A percentile compares a stretch with the other conserved stretches of the same genome.
phyloP scores from a whole-genome alignment of 2,113 vertebrate species.

The Prunella fulvescens region DNA sequence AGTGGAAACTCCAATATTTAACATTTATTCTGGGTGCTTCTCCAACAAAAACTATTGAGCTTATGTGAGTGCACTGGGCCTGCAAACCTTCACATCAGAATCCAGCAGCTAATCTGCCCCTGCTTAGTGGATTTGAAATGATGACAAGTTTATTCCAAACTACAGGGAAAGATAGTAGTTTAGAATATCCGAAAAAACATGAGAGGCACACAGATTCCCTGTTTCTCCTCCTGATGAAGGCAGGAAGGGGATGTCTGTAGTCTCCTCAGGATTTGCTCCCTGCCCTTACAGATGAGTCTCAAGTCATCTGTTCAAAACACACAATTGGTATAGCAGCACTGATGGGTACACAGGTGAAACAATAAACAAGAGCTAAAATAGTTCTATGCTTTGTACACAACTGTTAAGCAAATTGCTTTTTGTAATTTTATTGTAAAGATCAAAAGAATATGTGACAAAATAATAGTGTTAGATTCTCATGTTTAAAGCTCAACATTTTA shows the following conservation, averaged over 20 bases:
- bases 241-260: not conserved
- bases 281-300: not conserved
- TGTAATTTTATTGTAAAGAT: not conserved
- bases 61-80: not conserved
- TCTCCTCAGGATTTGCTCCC: not conserved
- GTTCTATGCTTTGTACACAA: not conserved
- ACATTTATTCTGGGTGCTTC: not conserved
- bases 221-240: not conserved
- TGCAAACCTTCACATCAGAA: not conserved
- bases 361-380: not conserved
- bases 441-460: not conserved
- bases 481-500: not conserved
- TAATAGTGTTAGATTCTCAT: too few relatives aligned
- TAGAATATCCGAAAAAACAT: not conserved
- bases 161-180: not conserved
- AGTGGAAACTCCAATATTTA: not conserved
- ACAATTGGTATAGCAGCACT: not conserved
- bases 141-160: not conserved
- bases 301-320: not conserved
- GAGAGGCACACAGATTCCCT: not conserved
- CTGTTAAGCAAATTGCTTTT: not conserved
- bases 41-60: not conserved
- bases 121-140: not conserved
- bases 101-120: not conserved
- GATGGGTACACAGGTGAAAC: not conserved